Evolutionary conservation across 2,888 invertebrate genomes (phyloP).

Genomic region (Diabrotica balteata): DNA sequence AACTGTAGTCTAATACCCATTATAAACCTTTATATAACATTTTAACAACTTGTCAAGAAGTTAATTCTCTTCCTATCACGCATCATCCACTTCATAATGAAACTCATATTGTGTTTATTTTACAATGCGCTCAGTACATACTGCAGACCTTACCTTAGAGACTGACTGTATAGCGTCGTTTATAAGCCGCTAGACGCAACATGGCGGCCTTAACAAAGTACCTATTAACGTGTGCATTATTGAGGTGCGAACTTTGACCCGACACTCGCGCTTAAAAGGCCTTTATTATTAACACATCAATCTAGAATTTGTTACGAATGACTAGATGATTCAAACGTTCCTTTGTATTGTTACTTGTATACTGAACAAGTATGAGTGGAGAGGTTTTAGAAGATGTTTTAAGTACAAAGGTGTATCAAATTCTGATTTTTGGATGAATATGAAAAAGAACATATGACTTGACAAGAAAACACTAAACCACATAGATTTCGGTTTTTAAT

Average conservation of each 20-base stretch:
- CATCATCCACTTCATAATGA: conserved; percentile 3
- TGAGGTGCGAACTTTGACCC: conserved; percentile 32
- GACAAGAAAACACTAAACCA: too few species aligned
- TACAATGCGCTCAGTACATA: conserved; percentile 3
- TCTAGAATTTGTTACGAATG: conserved; percentile 12
- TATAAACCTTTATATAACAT: not conserved
- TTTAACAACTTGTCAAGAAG: conserved; percentile 14
- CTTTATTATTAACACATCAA: conserved; percentile 21
- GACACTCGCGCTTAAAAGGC: conserved; percentile 16
- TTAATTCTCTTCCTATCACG: conserved; percentile 11
- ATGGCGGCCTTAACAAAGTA: conserved; percentile 25
- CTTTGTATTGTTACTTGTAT: too few species aligned
- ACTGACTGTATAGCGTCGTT: not conserved
- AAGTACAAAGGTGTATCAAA: too few species aligned
- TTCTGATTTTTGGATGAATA: too few species aligned
- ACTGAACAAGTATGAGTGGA: too few species aligned
- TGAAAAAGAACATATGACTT: too few species aligned
- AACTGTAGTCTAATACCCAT: not conserved
- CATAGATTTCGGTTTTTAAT: too few species aligned
- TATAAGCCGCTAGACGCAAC: conserved; percentile 4
- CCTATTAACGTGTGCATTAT: conserved; percentile 31
- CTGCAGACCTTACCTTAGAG: not conserved
- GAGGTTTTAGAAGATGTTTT: too few species aligned
- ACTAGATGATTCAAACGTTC: not conserved
- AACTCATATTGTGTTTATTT: conserved; percentile 12